Evolutionary conservation across 53 echinoderm and acorn worm species (phyloP), one percentile per base, ranked within the genome.

Genomic region (Hippasteria phrygiana): DNA sequence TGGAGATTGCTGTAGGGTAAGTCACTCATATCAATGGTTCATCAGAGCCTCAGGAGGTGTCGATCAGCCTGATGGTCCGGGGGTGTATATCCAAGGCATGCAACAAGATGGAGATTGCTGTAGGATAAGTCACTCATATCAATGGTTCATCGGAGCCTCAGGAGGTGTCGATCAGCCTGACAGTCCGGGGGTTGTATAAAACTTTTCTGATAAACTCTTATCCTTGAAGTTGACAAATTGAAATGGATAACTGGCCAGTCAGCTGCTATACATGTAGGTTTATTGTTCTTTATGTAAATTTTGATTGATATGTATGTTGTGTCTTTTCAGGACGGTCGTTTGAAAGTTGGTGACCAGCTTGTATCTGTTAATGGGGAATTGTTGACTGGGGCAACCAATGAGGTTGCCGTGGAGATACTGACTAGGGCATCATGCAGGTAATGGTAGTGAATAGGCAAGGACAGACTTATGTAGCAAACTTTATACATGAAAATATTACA

Each of bases 361-460:
- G 87, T 97, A 0, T 92, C 95, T 32, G 86, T 97, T 31, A 93
- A 95, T 74, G 95, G 95, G 14, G 82, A 95, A 11, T 53, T 89
- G 20, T 83, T 95, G 83, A 39, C 90, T 0, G 93, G 92, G 41
- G 43, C 91, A 2, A 92, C 92, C 12, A 90, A 92, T 63, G 93
- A 95, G 69, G 93, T 90, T 35, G 98, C 95, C 24, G 88, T 91
- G 81, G 92, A 89, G 42, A 65, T 91, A 42, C 71, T 97, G 59
- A 97, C 94, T 34, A 92, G 90, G 72, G 87, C 91, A 69, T 95
- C 92, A 73, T 77, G 95, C 40, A 95, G 93, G 98, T 97, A 83
- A 90, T 48, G 14, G 8, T 48, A 48, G 48, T 62, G 22, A 9
- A 26, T 81, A 11, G 7, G 32, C 43, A 38, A 26, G 5, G 16